Percentiles rank a stretch among this genome's conserved stretches.
These are phyloP conservation scores for Amblyornis subalaris DNA, from an alignment of 2,113 vertebrate species.

Conservation along the genomic window DNA sequence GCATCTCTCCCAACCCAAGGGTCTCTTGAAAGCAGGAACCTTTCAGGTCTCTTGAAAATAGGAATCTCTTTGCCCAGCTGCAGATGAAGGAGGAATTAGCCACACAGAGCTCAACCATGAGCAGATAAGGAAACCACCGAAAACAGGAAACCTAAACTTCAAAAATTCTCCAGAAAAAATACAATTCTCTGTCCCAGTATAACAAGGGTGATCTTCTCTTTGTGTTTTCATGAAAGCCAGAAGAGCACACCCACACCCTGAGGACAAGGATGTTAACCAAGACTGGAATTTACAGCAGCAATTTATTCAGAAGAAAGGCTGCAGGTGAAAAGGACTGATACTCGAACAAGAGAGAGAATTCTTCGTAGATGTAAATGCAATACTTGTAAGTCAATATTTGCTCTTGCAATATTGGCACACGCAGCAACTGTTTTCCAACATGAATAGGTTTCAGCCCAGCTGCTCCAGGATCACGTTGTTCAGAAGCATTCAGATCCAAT, in stretches of 20 bases:
- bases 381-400: constrained; percentile 23
- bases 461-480: background rate
- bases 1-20: background rate
- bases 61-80: background rate
- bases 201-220: background rate
- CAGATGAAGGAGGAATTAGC: background rate
- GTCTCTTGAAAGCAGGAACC: background rate
- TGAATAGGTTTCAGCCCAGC: constrained; percentile 4
- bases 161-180: background rate
- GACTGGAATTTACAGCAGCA: constrained; percentile 16
- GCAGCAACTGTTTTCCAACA: background rate
- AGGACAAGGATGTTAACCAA: constrained; percentile 33
- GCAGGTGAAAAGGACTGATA: constrained; percentile 21
- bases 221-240: background rate
- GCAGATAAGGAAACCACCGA: background rate
- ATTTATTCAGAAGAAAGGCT: constrained; percentile 17
- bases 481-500: background rate
- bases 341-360: background rate
- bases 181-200: background rate
- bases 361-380: background rate
- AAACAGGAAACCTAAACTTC: background rate
- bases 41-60: background rate
- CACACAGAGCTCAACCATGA: background rate
- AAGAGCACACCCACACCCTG: background rate
- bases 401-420: background rate